These are phyloP conservation scores for Cherax quadricarinatus DNA, from an alignment of 1,140 invertebrate genomes.

Conservation along the genomic window DNA sequence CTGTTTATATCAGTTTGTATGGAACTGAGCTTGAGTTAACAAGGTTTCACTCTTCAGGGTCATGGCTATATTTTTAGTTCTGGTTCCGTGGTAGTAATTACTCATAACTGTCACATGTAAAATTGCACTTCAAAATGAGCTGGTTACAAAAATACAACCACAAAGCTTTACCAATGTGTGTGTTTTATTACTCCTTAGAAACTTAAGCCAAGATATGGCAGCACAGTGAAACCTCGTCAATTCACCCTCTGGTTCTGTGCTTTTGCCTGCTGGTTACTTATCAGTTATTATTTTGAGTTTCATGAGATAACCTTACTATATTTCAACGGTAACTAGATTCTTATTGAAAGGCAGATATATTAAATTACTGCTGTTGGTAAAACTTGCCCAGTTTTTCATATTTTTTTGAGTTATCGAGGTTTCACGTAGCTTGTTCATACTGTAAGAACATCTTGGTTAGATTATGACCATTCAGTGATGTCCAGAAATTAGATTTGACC, in stretches of 20 bases:
- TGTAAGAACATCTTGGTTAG: background rate
- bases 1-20: slow-evolving; percentile 68
- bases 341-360: background rate
- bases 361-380: background rate
- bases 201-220: slow-evolving; percentile 32
- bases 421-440: background rate
- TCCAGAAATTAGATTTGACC: too few species aligned
- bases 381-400: background rate
- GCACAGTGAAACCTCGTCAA: slow-evolving; percentile 70
- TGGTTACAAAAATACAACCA: slow-evolving; percentile 72
- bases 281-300: background rate
- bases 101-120: slow-evolving; percentile 67
- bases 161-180: slow-evolving; percentile 70
- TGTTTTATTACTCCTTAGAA: slow-evolving; percentile 67
- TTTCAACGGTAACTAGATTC: background rate
- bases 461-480: too few species aligned
- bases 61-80: slow-evolving; percentile 72
- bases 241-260: slow-evolving; percentile 57
- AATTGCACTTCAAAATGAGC: slow-evolving; percentile 69
- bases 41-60: slow-evolving; percentile 73
- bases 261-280: slow-evolving; percentile 18
- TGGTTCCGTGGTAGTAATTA: slow-evolving; percentile 72
- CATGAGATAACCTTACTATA: background rate
- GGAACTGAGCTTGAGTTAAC: slow-evolving; percentile 73
- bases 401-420: slow-evolving; percentile 7